Base-by-base conservation (phyloP, 2,797 vertebrate genomes). In the Lacerta agilis region DNA sequence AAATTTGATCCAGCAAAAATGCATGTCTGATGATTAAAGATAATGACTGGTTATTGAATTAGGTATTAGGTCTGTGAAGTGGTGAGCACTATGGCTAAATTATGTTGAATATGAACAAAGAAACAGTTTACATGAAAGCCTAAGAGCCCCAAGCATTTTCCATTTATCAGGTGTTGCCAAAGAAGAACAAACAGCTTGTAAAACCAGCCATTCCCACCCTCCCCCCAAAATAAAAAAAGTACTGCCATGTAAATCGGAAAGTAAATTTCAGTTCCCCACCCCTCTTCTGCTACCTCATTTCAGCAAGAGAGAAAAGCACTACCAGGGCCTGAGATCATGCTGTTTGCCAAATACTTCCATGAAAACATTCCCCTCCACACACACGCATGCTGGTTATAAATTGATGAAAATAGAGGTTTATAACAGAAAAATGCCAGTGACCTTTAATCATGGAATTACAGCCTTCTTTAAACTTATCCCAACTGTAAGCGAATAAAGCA, bases 91-190 rank as follows among this genome's bases (percentile, higher is more conserved):
- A 38, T 83, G 92, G 92, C 10, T 67, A 85, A 86, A 29, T 58
- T 92, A 73, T 88, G 91, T 87, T 91, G 90, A 95, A 83, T 90
- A 90, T 87, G 58, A 83, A 81, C 91, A 90, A 91, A 89, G 82
- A 95, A 96, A 94, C 18, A 43, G 82, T 67, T 93, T 67, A 94
- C 79, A 92, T 93, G 82, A 93, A 94, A 92, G 86, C 86, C 81
- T 92, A 91, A 94, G 80, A 86, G 38, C 86, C 89, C 91, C 86
- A 89, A 94, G 95, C 94, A 83, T 90, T 93, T 91, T 92, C 91
- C 92, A 92, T 64, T 18, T 90, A 89, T 85, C 33, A 91, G 87
- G 49, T 58, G 87, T 94, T 94, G 91, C 89, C 90, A 95, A 95
- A 45, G 29, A 79, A 94, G 86, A 91, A 94, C 49, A 95, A 91